A percentile compares a stretch with the other conserved stretches of the same genome.
Conservation (phyloP, 2,797 vertebrate species). For the Anguilla marmorata region DNA sequence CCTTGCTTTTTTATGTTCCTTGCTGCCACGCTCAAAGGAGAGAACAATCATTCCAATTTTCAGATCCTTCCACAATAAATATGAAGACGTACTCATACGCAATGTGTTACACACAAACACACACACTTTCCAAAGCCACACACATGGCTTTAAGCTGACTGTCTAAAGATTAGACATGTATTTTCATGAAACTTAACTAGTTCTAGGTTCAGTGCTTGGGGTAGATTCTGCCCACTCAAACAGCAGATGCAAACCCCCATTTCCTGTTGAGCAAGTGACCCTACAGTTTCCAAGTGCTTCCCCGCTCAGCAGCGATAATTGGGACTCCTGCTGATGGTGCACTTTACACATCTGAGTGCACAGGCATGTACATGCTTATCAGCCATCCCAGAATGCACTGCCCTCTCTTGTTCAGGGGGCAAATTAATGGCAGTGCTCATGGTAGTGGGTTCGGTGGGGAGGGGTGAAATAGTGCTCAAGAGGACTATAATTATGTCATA, state of each 20-base stretch:
- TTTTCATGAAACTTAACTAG: not conserved
- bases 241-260: not conserved
- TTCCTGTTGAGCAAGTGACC: not conserved
- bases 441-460: not conserved
- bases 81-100: not conserved
- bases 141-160: not conserved
- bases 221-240: not conserved
- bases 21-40: not conserved
- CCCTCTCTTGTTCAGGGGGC: not conserved
- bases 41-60: not conserved
- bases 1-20: not conserved
- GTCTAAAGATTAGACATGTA: not conserved
- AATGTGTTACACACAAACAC: not conserved
- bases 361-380: not conserved
- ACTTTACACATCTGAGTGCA: constrained; percentile 8
- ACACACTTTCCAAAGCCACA: not conserved
- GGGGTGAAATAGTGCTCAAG: not conserved
- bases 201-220: not conserved
- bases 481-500: not conserved
- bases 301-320: not conserved
- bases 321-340: not conserved
- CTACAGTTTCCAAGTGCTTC: not conserved
- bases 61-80: not conserved
- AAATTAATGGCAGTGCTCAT: not conserved
- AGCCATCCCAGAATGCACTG: not conserved